Evolutionary conservation across 2,888 invertebrate species (phyloP), one percentile per base, ranked within the genome.

Genomic region (Phanerotoma sp.): DNA sequence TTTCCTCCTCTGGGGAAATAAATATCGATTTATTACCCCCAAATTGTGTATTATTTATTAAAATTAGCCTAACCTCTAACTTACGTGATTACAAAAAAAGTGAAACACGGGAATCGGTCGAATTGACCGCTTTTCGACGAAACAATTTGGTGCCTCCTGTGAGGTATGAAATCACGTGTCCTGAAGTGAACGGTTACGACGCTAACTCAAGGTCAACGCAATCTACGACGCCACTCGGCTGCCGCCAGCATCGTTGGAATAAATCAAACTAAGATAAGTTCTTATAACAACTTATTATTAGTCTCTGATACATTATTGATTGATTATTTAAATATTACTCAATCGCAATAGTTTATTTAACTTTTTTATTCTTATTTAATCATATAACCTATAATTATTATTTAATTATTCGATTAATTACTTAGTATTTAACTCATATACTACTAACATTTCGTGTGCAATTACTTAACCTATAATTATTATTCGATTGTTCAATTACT

Each of bases 111-210:
- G n/a, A n/a, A n/a, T n/a, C n/a, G n/a, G n/a, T n/a, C n/a, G n/a
- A n/a, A n/a, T n/a, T n/a, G n/a, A n/a, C n/a, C n/a, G n/a, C n/a
- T n/a, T n/a, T 33, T 4, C 33, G 33, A 33, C 33, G 13, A 33
- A 7, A 33, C 33, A 33, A n/a, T 7, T 28, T 45, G 45, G 30
- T 45, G 45, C 45, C 45, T 45, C 45, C 45, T 45, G 45, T 45
- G 45, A 45, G 45, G 45, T 45, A 13, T 22, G 25, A 45, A 22
- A 11, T 25, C 33, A 33, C 33, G 33, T n/a, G 4, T 13, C 33
- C 33, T 33, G 33, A 11, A 7, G n/a, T 33, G 13, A 11, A 13
- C 11, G 13, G 13, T 11, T 33, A 4, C 33, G 13, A 33, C 33
- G 33, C 11, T 33, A 5, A 4, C 33, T 33, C n/a, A 33, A 33